Evolutionary conservation across 2,797 vertebrate species (phyloP).

Genomic region (Alcedo atthis): DNA sequence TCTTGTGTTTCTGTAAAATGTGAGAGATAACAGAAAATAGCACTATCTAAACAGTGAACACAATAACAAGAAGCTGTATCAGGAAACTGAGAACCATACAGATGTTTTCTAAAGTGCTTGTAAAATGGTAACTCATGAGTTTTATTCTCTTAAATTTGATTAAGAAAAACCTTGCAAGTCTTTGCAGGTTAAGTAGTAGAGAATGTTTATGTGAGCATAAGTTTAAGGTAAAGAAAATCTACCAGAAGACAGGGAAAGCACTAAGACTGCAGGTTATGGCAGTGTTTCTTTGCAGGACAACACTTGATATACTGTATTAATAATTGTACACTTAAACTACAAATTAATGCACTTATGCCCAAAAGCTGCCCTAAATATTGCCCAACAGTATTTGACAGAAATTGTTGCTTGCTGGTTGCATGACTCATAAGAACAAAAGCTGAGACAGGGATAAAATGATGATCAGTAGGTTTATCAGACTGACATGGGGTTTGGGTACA

Average conservation of each 20-base stretch:
- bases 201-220: background rate
- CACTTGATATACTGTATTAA: background rate
- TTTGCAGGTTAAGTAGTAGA: background rate
- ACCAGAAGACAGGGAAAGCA: background rate
- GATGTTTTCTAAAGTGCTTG: background rate
- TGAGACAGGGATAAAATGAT: background rate
- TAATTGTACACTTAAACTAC: accelerated
- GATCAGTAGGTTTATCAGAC: background rate
- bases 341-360: background rate
- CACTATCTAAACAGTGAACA: background rate
- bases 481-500: background rate
- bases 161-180: background rate
- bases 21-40: background rate
- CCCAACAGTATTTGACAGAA: background rate
- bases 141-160: background rate
- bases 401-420: background rate
- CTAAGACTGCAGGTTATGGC: background rate
- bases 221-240: background rate
- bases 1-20: background rate
- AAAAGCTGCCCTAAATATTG: background rate
- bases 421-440: background rate
- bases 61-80: background rate
- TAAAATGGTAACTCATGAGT: background rate
- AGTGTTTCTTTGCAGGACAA: background rate
- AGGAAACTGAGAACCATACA: background rate